phyloP scores from a whole-genome alignment of 2,113 vertebrate species.

The Microtus ochrogaster region DNA sequence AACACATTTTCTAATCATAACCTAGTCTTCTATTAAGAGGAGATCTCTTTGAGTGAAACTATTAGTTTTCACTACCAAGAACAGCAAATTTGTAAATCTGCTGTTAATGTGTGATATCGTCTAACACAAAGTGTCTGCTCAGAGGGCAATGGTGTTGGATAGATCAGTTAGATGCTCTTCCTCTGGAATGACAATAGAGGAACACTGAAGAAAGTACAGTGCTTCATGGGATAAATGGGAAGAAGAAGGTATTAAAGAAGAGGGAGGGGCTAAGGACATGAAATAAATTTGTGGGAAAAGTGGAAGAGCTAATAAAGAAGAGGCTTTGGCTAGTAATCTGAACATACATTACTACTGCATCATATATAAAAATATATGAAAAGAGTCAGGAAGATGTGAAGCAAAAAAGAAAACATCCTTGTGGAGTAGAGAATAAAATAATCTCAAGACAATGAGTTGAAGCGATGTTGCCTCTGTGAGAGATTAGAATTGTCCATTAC shows the following conservation, averaged over 20 bases:
- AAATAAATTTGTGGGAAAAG: neutral
- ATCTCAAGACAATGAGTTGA: neutral
- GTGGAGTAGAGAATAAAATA: constrained; percentile 30
- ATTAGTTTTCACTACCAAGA: neutral
- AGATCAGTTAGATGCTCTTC: neutral
- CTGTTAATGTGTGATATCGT: neutral
- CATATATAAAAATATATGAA: neutral
- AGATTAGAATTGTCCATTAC: neutral
- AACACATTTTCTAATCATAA: neutral
- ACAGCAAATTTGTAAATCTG: neutral
- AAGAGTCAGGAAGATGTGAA: neutral
- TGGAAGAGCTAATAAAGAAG: neutral
- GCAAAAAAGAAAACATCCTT: neutral
- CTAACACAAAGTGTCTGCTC: neutral
- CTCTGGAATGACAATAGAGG: neutral
- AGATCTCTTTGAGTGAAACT: neutral
- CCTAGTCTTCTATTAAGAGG: neutral
- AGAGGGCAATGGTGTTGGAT: neutral
- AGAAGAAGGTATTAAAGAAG: neutral
- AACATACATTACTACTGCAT: neutral
- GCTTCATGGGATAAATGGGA: neutral
- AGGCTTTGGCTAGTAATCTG: neutral
- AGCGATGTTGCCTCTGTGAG: neutral
- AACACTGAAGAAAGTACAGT: neutral
- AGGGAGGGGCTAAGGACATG: neutral